Evolutionary conservation across 2,888 invertebrate species (phyloP), one percentile per base, ranked within the genome.

Genomic region (Dromius quadrimaculatus): DNA sequence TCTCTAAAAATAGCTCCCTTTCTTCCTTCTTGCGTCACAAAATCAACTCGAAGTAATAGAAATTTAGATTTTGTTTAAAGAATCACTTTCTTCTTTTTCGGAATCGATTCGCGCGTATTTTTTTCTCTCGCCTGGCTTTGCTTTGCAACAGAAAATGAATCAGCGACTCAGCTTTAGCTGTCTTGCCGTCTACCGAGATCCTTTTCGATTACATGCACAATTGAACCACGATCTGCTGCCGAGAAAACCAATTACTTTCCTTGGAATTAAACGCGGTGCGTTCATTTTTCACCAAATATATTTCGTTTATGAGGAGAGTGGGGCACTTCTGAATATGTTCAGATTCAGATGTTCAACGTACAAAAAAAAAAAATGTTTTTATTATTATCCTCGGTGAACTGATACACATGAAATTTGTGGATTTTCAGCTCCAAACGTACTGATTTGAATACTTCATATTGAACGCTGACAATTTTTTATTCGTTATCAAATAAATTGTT

Each of bases 191-290:
- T 62, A 11, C 17, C 23, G 19, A 13, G 64, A 47, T 64, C 64
- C 47, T 47, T 64, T 68, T 68, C 68, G 59, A 68, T 68, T 68
- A 59, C 68, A 68, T 59, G 68, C 68, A 59, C 68, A 68, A 68
- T 68, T 68, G 57, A 54, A 68, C 59, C 41, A 28, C 68, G 68
- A 66, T 17, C 28, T 41, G 28, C 59, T 59, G 36, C 23, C 19
- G 59, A 59, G 59, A 59, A 68, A 68, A 68, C 68, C 68, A 68
- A 68, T 68, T 68, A 68, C 68, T 43, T 43, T 68, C 34, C 13
- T 59, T 59, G 59, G 68, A 68, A 68, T 68, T 68, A 68, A 68
- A 59, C 32, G n/a, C 9, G 45, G 34, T 32, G 43, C n/a, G 15
- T 43, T 59, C 28, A 68, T 57, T 68, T 68, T 68, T 54, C 59